A percentile compares a stretch with the other conserved stretches of the same genome.
phyloP scores from a whole-genome alignment of 2,113 vertebrate genomes.

The Orientallactaga bullata region DNA sequence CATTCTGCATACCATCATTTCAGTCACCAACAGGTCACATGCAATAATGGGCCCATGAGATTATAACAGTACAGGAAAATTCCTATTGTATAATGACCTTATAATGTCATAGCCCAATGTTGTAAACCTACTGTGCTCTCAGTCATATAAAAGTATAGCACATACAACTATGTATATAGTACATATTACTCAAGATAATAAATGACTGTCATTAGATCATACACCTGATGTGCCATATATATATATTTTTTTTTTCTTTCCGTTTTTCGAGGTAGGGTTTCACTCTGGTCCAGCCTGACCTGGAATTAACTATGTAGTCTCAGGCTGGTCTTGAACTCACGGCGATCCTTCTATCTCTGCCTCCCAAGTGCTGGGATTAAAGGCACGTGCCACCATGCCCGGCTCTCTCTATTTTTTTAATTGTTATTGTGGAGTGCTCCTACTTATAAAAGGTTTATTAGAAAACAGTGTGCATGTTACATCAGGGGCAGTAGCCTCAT shows the following conservation, averaged over 20 bases:
- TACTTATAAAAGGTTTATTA: not conserved
- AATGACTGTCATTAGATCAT: not conserved
- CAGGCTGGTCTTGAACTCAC: too few species aligned
- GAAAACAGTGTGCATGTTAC: not conserved
- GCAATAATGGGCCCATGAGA: not conserved
- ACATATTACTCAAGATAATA: not conserved
- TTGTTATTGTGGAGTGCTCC: fast-evolving
- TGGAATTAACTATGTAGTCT: too few species aligned
- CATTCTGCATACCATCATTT: not conserved
- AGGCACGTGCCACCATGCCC: too few species aligned
- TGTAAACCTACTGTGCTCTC: not conserved
- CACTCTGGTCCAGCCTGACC: too few species aligned
- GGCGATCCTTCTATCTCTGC: too few species aligned
- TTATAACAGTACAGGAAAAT: too few species aligned
- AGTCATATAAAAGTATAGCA: not conserved
- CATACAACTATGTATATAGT: not conserved
- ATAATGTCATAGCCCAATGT: too few species aligned
- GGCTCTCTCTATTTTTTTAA: too few species aligned
- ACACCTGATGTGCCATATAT: too few species aligned
- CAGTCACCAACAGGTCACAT: not conserved
- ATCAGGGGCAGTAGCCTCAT: not conserved
- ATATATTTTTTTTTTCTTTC: too few species aligned
- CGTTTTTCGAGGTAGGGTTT: too few species aligned
- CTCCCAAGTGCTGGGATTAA: too few species aligned
- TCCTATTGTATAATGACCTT: not conserved